Conservation (phyloP, 35 echinoderm and acorn worm genomes). For the Hemicentrotus pulcherrimus region DNA sequence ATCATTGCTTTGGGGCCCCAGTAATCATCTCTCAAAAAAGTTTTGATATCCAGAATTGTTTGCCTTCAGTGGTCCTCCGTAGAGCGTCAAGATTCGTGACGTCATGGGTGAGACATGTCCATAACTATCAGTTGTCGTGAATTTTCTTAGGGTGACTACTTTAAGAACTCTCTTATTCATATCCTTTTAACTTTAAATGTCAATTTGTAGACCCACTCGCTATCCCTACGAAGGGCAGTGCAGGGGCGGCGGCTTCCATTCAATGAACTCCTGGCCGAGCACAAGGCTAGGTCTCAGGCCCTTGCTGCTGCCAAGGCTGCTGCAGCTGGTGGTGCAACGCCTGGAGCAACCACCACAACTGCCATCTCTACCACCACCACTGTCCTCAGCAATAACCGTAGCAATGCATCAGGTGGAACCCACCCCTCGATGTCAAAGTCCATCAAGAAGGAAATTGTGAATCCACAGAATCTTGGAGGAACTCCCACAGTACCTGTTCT, state of each 20-base stretch:
- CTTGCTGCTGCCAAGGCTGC: constrained; percentile 65
- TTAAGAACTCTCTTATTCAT: too few relatives aligned
- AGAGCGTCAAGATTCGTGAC: too few relatives aligned
- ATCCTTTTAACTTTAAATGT: not conserved
- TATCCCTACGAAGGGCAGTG: constrained; percentile 81
- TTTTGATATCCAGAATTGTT: too few relatives aligned
- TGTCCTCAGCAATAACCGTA: constrained; percentile 25
- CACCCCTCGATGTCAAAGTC: not conserved
- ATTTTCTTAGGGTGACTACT: too few relatives aligned
- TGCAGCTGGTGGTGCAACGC: not conserved
- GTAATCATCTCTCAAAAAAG: too few relatives aligned
- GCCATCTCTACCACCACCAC: constrained; percentile 21
- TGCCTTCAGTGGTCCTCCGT: too few relatives aligned
- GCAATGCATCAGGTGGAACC: not conserved
- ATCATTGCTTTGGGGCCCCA: too few relatives aligned
- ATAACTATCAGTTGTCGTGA: too few relatives aligned
- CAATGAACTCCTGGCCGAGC: constrained; percentile 85
- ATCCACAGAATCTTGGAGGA: constrained; percentile 39
- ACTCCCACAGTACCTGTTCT: constrained; percentile 40
- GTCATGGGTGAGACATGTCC: too few relatives aligned
- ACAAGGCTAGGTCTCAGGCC: constrained; percentile 76
- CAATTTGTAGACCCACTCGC: constrained; percentile 75
- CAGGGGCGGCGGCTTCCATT: constrained; percentile 80
- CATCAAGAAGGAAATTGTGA: not conserved
- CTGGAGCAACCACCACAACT: not conserved